Base-by-base conservation (phyloP, 37 sponge, comb jelly and placozoan species). In the Amphimedon queenslandica region DNA sequence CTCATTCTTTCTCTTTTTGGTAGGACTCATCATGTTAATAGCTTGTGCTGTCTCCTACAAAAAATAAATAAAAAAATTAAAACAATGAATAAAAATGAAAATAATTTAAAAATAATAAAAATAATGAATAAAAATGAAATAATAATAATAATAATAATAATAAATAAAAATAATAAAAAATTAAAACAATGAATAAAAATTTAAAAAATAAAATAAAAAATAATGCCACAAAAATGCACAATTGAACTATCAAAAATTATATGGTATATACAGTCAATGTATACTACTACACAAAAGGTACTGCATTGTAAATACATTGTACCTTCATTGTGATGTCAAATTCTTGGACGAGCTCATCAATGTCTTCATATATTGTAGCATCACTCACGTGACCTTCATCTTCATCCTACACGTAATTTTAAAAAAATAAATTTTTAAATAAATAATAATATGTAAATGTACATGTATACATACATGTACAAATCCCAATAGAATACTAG, bases 281-380 rank as follows among this genome's bases (percentile, higher is more conserved):
- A n/a, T n/a, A n/a, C n/a, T n/a, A n/a, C n/a, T n/a, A n/a, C n/a
- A n/a, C n/a, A n/a, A n/a, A n/a, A n/a, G n/a, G n/a, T n/a, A n/a
- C n/a, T n/a, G n/a, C n/a, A n/a, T n/a, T n/a, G n/a, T n/a, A n/a
- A n/a, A n/a, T n/a, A n/a, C 51, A 47, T 13, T 8, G 23, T 60
- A 60, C 61, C 28, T 60, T 11, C 67, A 66, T 38, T 35, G 83
- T 69, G 21, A 69, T 61, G 28, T 84, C 74, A 66, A 77, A 78
- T 64, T 84, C 79, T 30, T 72, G 53, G 3, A 84, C 79, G 1
- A 84, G 73, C 41, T 84, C 72, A 57, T 84, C 85, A 67, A 84
- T 67, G 39, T 79, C 75, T 42, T 84, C 85, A 29, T 84, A 84
- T 47, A 84, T 77, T 33, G 79, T 84, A 0, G 73, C 73, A 56